These are phyloP conservation scores for Nannoperca obscura DNA, from an alignment of 2,797 vertebrate species.

Conservation along the genomic window DNA sequence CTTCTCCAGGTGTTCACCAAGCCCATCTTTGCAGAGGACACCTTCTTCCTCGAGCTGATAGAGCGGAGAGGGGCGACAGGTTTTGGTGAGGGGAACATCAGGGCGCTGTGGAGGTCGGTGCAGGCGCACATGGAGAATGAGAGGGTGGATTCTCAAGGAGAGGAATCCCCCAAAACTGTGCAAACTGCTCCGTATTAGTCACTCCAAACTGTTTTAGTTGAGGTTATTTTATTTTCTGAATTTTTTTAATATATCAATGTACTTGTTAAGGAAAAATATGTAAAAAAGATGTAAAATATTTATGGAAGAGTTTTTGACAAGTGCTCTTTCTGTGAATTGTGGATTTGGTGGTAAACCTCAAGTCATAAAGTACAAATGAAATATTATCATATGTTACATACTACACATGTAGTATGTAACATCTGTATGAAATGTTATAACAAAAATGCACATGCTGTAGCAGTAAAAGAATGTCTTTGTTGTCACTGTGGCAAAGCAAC, in stretches of 20 bases:
- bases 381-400: no score
- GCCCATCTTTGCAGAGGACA: constrained; percentile 92
- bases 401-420: not conserved
- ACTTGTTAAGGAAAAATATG: not conserved
- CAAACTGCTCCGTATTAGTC: constrained; percentile 47
- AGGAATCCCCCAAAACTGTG: constrained; percentile 23
- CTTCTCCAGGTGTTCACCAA: constrained; percentile 96
- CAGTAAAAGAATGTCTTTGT: constrained; percentile 40
- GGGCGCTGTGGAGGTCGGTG: constrained; percentile 92
- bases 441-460: constrained; percentile 15
- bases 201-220: constrained; percentile 11
- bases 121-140: constrained; percentile 88
- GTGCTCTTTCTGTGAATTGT: not conserved
- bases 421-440: constrained; percentile 13
- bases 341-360: not conserved
- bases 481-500: constrained; percentile 23
- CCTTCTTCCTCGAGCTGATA: constrained; percentile 96
- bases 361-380: no score
- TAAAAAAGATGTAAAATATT: constrained; percentile 19
- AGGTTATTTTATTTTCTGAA: constrained; percentile 6
- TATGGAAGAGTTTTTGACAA: not conserved
- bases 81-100: constrained; percentile 95
- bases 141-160: constrained; percentile 14
- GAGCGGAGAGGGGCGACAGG: constrained; percentile 90
- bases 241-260: constrained; percentile 4